Base-by-base conservation (phyloP, 2,888 invertebrate species). In the Scaeva pyrastri region DNA sequence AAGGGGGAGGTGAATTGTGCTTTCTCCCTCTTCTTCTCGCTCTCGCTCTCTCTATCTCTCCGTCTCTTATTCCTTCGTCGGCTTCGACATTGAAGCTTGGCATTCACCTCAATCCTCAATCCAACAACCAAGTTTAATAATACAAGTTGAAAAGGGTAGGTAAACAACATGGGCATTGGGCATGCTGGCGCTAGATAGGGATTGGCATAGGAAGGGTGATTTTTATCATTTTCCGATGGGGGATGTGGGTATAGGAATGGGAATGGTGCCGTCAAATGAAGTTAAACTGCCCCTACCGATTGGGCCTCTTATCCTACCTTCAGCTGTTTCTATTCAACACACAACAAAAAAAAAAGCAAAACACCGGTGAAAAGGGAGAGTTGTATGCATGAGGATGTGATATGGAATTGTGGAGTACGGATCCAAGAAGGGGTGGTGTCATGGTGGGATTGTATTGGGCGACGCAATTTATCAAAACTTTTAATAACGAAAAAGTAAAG, bases 281-380 rank as follows among this genome's bases (percentile, higher is more conserved):
- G 72, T 80, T 76, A 80, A 75, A n/a, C 62, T 55, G 14, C 26
- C 48, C 45, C 45, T 31, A 45, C 56, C 39, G 76, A 68, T 70
- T 16, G 12, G 56, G 21, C 64, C 48, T 21, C 43, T 56, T 48
- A 26, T 26, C 52, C 52, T 2, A 70, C 31, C 39, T 81, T 64
- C 80, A 85, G 76, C 80, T 85, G 85, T 80, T 85, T 66, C 55
- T 48, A 74, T 64, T 36, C 26, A 36, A 68, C 68, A 52, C 36
- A 50, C 19, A 31, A 31, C 14, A 66, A 58, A 60, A 66, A 66
- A 64, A 64, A 66, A 50, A 50, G 5, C 12, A 77, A 85, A 85
- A 85, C 66, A 85, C 85, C 85, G 85, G 80, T 76, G 76, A 80
- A 85, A 85, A 85, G 85, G 85, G 80, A 85, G 85, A 85, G 85